Evolutionary conservation across 2,113 vertebrate genomes (phyloP).

Genomic region (Perca flavescens): DNA sequence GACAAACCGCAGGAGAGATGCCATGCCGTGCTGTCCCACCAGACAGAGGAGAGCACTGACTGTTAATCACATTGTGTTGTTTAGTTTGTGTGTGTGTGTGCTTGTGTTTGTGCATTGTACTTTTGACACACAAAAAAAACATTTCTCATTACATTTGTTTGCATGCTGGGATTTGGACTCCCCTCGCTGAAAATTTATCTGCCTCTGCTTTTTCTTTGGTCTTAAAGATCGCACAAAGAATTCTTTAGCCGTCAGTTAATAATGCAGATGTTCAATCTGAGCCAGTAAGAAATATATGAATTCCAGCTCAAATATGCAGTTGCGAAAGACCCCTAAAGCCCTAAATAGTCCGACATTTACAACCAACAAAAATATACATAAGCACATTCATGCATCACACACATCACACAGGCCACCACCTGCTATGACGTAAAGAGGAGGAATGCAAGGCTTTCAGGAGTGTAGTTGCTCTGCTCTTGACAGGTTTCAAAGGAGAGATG

Average conservation of each 20-base stretch:
- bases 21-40: conserved; percentile 41
- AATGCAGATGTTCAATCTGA: neutral
- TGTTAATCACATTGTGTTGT: conserved; percentile 56
- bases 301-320: neutral
- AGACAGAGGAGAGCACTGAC: conserved; percentile 45
- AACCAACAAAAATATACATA: neutral
- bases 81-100: conserved; percentile 13
- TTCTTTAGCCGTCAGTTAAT: neutral
- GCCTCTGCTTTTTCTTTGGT: conserved; percentile 10
- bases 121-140: conserved; percentile 29
- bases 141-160: conserved; percentile 45
- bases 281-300: neutral
- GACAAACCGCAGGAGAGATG: conserved; percentile 47
- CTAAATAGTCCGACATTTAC: neutral
- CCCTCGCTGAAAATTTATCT: neutral
- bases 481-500: conserved; percentile 56
- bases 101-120: neutral
- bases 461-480: conserved; percentile 43
- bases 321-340: neutral
- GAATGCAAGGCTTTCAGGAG: conserved; percentile 54
- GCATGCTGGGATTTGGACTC: conserved; percentile 27
- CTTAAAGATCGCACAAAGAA: neutral
- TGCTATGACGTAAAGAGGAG: conserved; percentile 44
- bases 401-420: conserved; percentile 15
- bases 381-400: neutral